A percentile compares a stretch with the other conserved stretches of the same genome.
Conservation (phyloP, 2,113 vertebrate species). For the Plestiodon gilberti region DNA sequence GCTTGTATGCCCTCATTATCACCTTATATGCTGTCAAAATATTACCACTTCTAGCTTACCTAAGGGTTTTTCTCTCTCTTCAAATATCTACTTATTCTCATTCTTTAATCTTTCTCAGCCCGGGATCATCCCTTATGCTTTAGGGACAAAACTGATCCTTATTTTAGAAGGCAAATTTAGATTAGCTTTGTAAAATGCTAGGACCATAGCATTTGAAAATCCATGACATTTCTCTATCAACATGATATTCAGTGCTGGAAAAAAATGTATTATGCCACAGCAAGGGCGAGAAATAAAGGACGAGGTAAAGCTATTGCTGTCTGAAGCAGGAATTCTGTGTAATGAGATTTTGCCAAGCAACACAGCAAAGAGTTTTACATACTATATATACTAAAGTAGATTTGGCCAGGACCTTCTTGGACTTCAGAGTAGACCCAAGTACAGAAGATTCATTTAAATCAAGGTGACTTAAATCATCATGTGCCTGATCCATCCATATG, state of each 20-base stretch:
- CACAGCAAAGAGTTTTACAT: neutral
- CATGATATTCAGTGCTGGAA: neutral
- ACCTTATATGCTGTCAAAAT: no score
- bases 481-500: neutral
- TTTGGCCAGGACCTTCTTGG: neutral
- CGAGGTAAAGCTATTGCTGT: neutral
- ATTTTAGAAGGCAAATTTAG: neutral
- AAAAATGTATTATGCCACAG: neutral
- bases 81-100: neutral
- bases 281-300: neutral
- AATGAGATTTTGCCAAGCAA: neutral
- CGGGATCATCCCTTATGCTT: neutral
- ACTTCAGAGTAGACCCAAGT: neutral
- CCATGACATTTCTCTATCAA: neutral
- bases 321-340: neutral
- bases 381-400: neutral
- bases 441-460: neutral
- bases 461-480: neutral
- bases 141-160: neutral
- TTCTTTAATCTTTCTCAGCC: neutral
- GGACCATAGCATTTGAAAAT: neutral
- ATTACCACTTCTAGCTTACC: no score
- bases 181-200: neutral
- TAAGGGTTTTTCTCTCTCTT: no score
- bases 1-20: no score